These are phyloP conservation scores for Xestia xanthographa DNA, from an alignment of 2,888 invertebrate genomes.

Conservation along the genomic window DNA sequence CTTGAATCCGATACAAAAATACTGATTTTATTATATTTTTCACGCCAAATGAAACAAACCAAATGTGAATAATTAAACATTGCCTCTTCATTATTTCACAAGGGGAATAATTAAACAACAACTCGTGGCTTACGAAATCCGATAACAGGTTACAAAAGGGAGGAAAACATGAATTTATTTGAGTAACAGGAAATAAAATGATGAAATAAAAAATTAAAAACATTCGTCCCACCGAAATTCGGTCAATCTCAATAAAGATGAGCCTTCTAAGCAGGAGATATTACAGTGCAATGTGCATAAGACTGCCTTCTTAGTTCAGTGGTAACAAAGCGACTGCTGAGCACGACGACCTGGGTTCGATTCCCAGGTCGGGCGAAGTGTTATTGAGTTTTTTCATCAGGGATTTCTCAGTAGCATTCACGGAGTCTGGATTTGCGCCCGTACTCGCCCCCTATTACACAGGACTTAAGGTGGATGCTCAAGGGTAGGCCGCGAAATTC, in stretches of 20 bases:
- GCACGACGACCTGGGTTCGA: no score
- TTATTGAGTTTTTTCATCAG: no score
- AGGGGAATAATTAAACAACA: slow-evolving; percentile 33
- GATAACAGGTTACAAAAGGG: slow-evolving; percentile 43
- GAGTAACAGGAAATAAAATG: neutral
- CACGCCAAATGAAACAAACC: neutral
- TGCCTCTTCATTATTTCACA: slow-evolving; percentile 22
- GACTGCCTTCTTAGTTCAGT: no score
- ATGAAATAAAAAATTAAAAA: neutral
- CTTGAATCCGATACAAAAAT: neutral
- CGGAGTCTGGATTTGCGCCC: no score
- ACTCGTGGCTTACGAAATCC: slow-evolving; percentile 18
- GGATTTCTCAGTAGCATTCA: no score
- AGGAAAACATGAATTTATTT: slow-evolving; percentile 23
- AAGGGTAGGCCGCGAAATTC: no score
- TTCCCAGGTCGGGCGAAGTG: no score
- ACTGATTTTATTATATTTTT: neutral
- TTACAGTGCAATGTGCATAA: no score
- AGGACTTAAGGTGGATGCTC: no score
- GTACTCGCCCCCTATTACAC: no score
- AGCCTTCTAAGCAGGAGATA: no score
- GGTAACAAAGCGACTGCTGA: no score
- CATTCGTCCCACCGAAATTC: neutral
- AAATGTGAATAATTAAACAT: slow-evolving; percentile 1
- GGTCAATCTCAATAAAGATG: neutral